Evolutionary conservation across 2,888 invertebrate genomes (phyloP).

Genomic region (Anticlea derivata): DNA sequence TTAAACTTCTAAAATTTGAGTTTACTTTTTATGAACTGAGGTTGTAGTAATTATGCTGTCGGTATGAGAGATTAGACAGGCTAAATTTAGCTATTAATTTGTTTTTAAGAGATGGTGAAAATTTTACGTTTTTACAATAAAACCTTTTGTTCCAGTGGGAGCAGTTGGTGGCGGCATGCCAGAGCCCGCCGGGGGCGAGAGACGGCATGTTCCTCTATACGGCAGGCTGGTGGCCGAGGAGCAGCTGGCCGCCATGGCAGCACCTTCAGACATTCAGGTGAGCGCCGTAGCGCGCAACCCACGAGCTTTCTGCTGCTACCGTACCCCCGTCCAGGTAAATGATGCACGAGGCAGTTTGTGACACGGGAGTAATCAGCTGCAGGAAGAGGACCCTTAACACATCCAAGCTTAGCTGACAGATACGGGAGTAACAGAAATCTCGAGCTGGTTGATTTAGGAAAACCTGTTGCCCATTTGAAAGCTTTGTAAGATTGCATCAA

Average conservation of each 20-base stretch:
- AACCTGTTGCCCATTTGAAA: neutral
- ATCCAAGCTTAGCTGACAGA: slow-evolving; percentile 17
- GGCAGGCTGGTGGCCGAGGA: slow-evolving; percentile 96
- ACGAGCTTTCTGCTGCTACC: slow-evolving; percentile 82
- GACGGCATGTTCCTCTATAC: slow-evolving; percentile 92
- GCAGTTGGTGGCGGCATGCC: slow-evolving; percentile 77
- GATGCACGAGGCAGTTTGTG: slow-evolving; percentile 80
- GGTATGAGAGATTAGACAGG: too few species aligned
- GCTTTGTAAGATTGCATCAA: neutral
- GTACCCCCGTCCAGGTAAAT: slow-evolving; percentile 78
- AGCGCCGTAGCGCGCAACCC: slow-evolving; percentile 80
- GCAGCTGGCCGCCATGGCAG: slow-evolving; percentile 87
- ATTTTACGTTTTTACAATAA: neutral
- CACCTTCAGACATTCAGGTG: slow-evolving; percentile 87
- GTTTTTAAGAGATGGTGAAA: neutral
- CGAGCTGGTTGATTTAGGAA: slow-evolving; percentile 1
- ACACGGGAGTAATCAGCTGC: slow-evolving; percentile 29
- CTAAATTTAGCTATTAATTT: neutral
- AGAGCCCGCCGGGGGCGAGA: slow-evolving; percentile 75
- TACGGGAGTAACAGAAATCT: slow-evolving; percentile 11
- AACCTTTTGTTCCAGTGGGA: slow-evolving; percentile 60
- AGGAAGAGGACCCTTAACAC: slow-evolving; percentile 18
- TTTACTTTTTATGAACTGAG: slow-evolving; percentile 4
- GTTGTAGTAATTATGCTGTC: too few species aligned
- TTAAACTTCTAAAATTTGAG: slow-evolving; percentile 4